Conservation (phyloP, 2,888 invertebrate species). For the Galeruca laticollis region DNA sequence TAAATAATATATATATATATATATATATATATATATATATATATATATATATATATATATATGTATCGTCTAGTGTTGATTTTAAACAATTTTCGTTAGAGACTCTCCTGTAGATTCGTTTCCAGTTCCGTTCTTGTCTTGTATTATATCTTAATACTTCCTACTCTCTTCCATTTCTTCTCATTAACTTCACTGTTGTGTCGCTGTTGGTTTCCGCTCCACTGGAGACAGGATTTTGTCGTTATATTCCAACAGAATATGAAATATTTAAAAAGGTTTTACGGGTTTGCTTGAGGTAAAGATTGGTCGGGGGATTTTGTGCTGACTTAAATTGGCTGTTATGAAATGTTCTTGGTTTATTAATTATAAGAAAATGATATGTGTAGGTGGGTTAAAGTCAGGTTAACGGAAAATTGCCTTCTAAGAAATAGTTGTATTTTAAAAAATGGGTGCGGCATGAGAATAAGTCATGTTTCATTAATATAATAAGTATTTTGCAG, state of each 20-base stretch:
- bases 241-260: slow-evolving; percentile 23
- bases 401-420: background rate
- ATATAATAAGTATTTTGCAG: too few species aligned
- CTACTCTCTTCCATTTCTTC: slow-evolving; percentile 61
- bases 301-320: slow-evolving; percentile 17
- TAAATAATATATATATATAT: too few species aligned
- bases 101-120: background rate
- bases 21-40: too few species aligned
- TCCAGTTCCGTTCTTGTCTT: slow-evolving; percentile 1
- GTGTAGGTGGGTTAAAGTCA: background rate
- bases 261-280: slow-evolving; percentile 35
- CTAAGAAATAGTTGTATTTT: too few species aligned
- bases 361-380: background rate
- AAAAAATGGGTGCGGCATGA: too few species aligned
- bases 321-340: slow-evolving; percentile 14
- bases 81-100: background rate
- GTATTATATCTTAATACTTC: slow-evolving; percentile 62
- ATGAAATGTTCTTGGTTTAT: background rate
- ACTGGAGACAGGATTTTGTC: slow-evolving; percentile 30
- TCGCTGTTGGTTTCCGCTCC: slow-evolving; percentile 46
- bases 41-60: too few species aligned
- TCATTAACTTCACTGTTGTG: slow-evolving; percentile 60
- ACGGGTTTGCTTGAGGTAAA: slow-evolving; percentile 27
- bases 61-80: background rate
- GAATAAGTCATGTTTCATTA: too few species aligned